phyloP scores from a whole-genome alignment of 2,888 invertebrate species.

The Cerastis leucographa region DNA sequence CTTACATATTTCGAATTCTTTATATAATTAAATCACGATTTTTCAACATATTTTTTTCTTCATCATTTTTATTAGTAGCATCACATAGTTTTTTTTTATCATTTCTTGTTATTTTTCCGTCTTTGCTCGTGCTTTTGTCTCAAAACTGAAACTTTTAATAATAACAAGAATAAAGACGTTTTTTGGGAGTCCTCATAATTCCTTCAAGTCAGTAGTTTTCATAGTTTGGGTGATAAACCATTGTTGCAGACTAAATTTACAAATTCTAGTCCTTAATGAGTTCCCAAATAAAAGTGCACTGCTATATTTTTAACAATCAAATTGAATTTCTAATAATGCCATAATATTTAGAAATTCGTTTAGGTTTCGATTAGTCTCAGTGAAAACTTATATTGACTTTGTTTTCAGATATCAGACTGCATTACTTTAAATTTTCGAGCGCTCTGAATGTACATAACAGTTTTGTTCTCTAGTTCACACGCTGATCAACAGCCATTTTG shows the following conservation, averaged over 20 bases:
- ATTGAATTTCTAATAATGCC: neutral
- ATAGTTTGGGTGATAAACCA: neutral
- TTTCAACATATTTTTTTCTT: neutral
- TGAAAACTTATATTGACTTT: neutral
- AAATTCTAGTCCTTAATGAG: neutral
- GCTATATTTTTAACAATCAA: neutral
- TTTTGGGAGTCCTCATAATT: conserved; percentile 10
- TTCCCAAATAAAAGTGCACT: neutral
- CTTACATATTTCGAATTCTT: neutral
- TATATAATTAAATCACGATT: conserved; percentile 24
- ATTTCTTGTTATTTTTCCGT: conserved; percentile 4
- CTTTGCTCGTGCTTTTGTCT: conserved; percentile 22
- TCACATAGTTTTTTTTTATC: conserved; percentile 10
- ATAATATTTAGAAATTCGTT: neutral
- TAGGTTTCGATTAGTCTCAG: neutral
- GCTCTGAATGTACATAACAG: neutral
- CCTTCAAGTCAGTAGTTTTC: neutral
- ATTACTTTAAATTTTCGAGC: neutral
- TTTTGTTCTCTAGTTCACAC: neutral
- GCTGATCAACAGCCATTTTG: conserved; percentile 23
- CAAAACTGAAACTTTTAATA: neutral
- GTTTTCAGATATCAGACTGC: neutral
- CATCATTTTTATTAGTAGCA: conserved; percentile 1
- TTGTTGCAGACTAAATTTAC: neutral
- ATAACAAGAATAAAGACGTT: neutral